These are phyloP conservation scores for Chaenogobius annularis DNA, from an alignment of 2,113 vertebrate species.

Conservation along the genomic window DNA sequence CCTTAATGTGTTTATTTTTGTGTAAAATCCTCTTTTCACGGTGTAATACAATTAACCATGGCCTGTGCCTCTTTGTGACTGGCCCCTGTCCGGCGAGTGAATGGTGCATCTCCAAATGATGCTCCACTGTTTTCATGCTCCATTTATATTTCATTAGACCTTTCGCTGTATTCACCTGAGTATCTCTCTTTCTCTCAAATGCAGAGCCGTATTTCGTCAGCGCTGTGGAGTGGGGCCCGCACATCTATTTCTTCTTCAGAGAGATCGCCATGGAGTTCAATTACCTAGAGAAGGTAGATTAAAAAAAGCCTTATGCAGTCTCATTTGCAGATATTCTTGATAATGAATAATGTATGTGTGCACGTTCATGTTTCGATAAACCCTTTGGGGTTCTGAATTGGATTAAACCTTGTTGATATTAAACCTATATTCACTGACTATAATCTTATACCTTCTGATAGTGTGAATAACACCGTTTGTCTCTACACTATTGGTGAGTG, in stretches of 20 bases:
- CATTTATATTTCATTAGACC: slow-evolving; percentile 28
- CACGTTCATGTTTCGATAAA: slow-evolving; percentile 15
- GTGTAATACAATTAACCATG: slow-evolving; percentile 63
- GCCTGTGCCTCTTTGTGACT: slow-evolving; percentile 36
- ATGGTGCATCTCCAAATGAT: slow-evolving; percentile 30
- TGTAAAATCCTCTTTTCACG: slow-evolving; percentile 63
- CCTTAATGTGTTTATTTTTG: slow-evolving; percentile 55
- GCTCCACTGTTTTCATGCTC: slow-evolving; percentile 15
- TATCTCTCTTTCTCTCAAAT: not conserved
- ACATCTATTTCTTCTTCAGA: slow-evolving; percentile 98
- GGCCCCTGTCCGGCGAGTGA: slow-evolving; percentile 47
- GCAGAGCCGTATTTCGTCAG: slow-evolving; percentile 93
- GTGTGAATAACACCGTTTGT: too few species aligned
- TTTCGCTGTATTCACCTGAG: not conserved
- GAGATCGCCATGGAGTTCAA: slow-evolving; percentile 99
- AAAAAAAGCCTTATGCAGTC: not conserved
- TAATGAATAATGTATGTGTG: not conserved
- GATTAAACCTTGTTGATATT: not conserved
- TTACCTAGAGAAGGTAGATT: slow-evolving; percentile 92
- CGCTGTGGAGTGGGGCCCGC: slow-evolving; percentile 89
- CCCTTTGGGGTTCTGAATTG: not conserved
- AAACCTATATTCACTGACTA: not conserved
- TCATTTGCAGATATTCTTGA: not conserved
- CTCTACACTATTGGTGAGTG: too few species aligned
- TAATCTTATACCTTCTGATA: not conserved